Evolutionary conservation across 2,113 vertebrate genomes (phyloP).

Genomic region (Oryzias celebensis): DNA sequence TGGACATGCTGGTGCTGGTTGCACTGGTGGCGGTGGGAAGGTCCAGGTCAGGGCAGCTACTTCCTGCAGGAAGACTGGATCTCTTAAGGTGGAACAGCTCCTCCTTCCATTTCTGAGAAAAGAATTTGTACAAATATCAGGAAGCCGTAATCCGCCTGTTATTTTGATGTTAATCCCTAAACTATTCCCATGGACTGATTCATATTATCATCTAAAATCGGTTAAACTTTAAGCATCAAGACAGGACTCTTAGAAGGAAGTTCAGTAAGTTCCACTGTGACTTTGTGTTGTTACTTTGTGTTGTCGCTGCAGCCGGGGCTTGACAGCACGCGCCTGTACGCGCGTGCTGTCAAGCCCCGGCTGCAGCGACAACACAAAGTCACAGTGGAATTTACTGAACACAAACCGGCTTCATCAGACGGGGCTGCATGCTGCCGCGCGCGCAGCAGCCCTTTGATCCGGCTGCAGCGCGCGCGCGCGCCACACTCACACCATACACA

Average conservation of each 20-base stretch:
- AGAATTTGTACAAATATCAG: slow-evolving; percentile 46
- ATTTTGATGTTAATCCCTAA: slow-evolving; percentile 8
- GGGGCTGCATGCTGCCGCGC: not conserved
- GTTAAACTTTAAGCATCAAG: too few relatives aligned
- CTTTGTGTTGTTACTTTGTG: too few relatives aligned
- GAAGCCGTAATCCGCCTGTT: slow-evolving; percentile 1
- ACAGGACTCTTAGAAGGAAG: too few relatives aligned
- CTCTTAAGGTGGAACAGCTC: slow-evolving; percentile 88
- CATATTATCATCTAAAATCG: too few relatives aligned
- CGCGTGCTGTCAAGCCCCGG: slow-evolving; percentile 40
- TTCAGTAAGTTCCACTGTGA: too few relatives aligned
- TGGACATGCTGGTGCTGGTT: slow-evolving; percentile 70
- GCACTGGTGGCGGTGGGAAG: slow-evolving; percentile 62
- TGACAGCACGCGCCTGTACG: slow-evolving; percentile 56
- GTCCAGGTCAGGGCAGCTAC: slow-evolving; percentile 70
- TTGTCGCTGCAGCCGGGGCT: too few relatives aligned
- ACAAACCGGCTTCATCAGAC: slow-evolving; percentile 8
- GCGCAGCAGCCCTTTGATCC: slow-evolving; percentile 2
- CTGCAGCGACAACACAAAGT: slow-evolving; percentile 32
- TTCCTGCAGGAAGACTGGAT: slow-evolving; percentile 75
- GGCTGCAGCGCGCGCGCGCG: not conserved
- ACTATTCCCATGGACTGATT: too few relatives aligned
- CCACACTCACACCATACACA: slow-evolving; percentile 21
- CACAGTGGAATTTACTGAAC: too few relatives aligned
- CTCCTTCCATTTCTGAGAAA: slow-evolving; percentile 88